Base-by-base conservation (phyloP, 2,797 vertebrate genomes). In the Chelonia mydas region DNA sequence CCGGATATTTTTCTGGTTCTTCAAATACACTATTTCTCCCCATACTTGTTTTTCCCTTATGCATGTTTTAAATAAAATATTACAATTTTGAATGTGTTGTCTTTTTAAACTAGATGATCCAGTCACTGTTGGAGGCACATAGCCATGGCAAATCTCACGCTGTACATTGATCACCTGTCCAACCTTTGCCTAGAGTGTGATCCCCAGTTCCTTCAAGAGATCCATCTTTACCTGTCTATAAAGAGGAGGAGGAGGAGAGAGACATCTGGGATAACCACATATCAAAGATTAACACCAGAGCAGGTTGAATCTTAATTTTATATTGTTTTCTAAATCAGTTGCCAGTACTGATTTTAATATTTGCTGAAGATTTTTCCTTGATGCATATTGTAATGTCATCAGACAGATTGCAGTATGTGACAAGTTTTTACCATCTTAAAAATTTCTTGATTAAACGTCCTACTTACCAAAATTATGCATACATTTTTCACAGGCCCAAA, bases 61-160 rank as follows among this genome's bases (percentile, higher is more conserved):
- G 4, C 54, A 89, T 89, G 61, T 97, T 96, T 31, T 97, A 97
- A 96, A 92, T 86, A 97, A 94, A 90, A 93, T 95, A 93, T 96
- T 95, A 96, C 91, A 97, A 95, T 92, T 96, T 96, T 95, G 87
- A 94, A 96, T 93, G 23, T 74, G 25, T 98, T 97, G 90, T 97
- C 96, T 97, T 96, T 97, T 98, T 98, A 97, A 94, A 97, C 95
- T 98, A 99, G 99, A 99, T 99, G 98, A 99, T 99, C 98, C 98
- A 98, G 99, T 99, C 99, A 99, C 99, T 98, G 98, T 98, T 98
- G 99, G 99, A 99, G 98, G 98, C 99, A 98, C 98, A 98, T 98
- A 99, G 99, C 98, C 99, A 99, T 98, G 98, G 98, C 98, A 99
- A 99, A 99, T 98, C 99, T 99, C 98, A 99, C 98, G 99, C 98